These are phyloP conservation scores for human DNA, from an alignment of 2,113 vertebrate genomes.

Conservation along the genomic window GRCh38 chr18:49570001-49570500, in stretches of 20 bases:
- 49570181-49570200: neutral
- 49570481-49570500: neutral
- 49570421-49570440: neutral
- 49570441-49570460: neutral
- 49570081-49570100: neutral
- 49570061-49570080: neutral
- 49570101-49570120: neutral
- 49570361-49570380: neutral
- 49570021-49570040: neutral
- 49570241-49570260: neutral
- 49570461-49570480: neutral
- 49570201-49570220: neutral
- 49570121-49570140: neutral
- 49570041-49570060: neutral
- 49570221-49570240: neutral
- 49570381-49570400: neutral
- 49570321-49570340: neutral
- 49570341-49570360: neutral
- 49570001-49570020: neutral
- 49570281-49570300: constrained; percentile 14
- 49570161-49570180: neutral
- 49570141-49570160: neutral
- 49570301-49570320: neutral
- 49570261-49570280: neutral
- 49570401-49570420: neutral